These are phyloP conservation scores for Rhabdophis nuchalis DNA, from an alignment of 2,797 vertebrate genomes.

Conservation along the genomic window DNA sequence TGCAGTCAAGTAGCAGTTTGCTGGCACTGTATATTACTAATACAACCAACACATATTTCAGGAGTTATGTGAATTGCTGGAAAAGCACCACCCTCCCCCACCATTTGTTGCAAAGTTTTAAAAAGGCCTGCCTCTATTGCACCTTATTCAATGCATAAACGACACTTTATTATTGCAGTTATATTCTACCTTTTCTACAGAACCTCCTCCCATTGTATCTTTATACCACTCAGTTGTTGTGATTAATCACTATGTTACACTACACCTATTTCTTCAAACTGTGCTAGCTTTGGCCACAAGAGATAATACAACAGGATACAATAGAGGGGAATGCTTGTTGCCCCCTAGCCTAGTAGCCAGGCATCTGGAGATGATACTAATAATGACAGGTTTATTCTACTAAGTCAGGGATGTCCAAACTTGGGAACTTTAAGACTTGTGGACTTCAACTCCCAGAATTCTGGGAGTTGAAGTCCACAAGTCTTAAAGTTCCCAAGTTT, in stretches of 20 bases:
- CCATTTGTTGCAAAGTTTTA: not conserved
- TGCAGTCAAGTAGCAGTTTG: not conserved
- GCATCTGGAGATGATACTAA: not conserved
- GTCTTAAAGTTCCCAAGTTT: too few species aligned
- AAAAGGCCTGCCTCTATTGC: not conserved
- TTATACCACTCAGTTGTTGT: not conserved
- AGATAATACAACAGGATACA: not conserved
- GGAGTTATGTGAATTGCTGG: not conserved
- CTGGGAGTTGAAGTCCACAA: too few species aligned
- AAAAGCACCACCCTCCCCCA: not conserved
- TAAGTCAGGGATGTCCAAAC: too few species aligned
- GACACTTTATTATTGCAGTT: not conserved
- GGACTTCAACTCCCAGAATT: too few species aligned
- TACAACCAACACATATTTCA: not conserved
- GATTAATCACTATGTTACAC: not conserved
- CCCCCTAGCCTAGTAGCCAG: not conserved
- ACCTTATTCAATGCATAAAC: not conserved
- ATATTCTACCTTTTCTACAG: not conserved
- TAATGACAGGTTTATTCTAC: not conserved
- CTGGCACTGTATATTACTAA: not conserved
- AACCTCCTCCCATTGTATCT: not conserved
- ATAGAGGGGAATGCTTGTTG: not conserved
- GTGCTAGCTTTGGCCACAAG: not conserved
- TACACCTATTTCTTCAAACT: not conserved
- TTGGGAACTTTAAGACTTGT: too few species aligned